Conservation (phyloP, 2,888 invertebrate genomes). For the Sialis fuliginosa region DNA sequence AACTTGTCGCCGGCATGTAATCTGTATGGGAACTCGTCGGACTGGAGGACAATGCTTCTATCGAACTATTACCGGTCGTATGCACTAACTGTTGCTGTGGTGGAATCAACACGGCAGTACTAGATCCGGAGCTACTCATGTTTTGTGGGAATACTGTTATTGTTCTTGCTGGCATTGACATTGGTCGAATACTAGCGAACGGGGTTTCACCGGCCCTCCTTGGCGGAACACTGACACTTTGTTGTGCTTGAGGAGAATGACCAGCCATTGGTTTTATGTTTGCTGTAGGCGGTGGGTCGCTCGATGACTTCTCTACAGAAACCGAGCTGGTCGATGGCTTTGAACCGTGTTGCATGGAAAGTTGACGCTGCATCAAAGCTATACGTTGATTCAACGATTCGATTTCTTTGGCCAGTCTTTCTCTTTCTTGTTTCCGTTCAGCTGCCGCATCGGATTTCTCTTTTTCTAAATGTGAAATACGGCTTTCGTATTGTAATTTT, state of each 20-base stretch:
- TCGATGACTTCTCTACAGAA: conserved; percentile 33
- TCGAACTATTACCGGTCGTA: conserved; percentile 23
- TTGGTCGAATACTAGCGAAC: conserved; percentile 82
- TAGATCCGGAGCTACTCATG: conserved; percentile 25
- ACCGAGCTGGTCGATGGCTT: conserved; percentile 53
- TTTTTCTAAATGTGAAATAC: conserved; percentile 51
- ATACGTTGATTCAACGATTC: conserved; percentile 56
- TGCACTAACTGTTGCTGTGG: conserved; percentile 37
- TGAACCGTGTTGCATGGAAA: conserved; percentile 40
- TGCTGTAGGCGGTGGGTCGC: conserved; percentile 55
- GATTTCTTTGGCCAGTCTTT: conserved; percentile 35
- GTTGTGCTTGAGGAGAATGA: conserved; percentile 27
- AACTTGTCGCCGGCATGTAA: conserved; percentile 73
- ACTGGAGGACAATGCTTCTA: conserved; percentile 42
- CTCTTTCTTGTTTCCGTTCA: conserved; percentile 34
- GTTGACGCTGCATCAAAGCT: conserved; percentile 46
- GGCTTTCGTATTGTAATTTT: conserved; percentile 52
- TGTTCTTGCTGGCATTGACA: conserved; percentile 55
- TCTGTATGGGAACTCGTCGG: conserved; percentile 61
- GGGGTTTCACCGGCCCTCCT: conserved; percentile 68
- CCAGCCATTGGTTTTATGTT: conserved; percentile 92
- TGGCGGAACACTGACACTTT: conserved; percentile 40
- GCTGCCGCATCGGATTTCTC: conserved; percentile 46
- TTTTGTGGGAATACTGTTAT: conserved; percentile 55
- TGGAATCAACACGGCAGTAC: conserved; percentile 34